Evolutionary conservation across 2,797 vertebrate genomes (phyloP), one percentile per base, ranked within the genome.

Genomic region (Bovichtus diacanthus): DNA sequence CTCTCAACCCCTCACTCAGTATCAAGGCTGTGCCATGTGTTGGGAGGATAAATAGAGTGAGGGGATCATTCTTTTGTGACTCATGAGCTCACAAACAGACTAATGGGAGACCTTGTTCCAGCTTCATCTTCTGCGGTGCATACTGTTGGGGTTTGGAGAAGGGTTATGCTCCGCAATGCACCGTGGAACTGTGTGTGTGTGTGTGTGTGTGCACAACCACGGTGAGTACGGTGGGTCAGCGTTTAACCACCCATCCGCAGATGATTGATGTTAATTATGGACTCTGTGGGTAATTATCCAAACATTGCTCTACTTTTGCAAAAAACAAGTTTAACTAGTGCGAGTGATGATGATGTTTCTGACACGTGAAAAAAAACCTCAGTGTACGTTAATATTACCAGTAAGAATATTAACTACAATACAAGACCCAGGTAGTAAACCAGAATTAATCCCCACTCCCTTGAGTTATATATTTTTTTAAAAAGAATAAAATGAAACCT

Each of bases 21-120:
- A 18, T 56, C 34, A 21, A 50, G 51, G 66, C 43, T 29, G 36
- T 16, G 3, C 12, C 41, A 44, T 4, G 38, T 13, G 15, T 61
- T 41, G 8, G 6, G 19, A 16, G 29, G 5, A 60, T 59, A 53
- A 47, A 54, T 8, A 19, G 16, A 41, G 38, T n/a, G n/a, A n/a
- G n/a, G n/a, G n/a, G n/a, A n/a, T 39, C 16, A 15, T 38, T 55
- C 64, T 56, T 21, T 9, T 53, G 39, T 53, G 34, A 43, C 54
- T 67, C 29, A 10, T 44, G 54, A 73, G 25, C 25, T 55, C 10
- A 43, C 31, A 71, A 49, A 61, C 21, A 68, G 9, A 55, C 55
- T 50, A 61, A 70, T 67, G 25, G 23, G 21, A 60, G 44, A 58
- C 59, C 74, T 47, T 68, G 62, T 72, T 41, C 60, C 56, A 11